Evolutionary conservation across 2,888 invertebrate genomes (phyloP).

Genomic region (Schizotus pectinicornis): DNA sequence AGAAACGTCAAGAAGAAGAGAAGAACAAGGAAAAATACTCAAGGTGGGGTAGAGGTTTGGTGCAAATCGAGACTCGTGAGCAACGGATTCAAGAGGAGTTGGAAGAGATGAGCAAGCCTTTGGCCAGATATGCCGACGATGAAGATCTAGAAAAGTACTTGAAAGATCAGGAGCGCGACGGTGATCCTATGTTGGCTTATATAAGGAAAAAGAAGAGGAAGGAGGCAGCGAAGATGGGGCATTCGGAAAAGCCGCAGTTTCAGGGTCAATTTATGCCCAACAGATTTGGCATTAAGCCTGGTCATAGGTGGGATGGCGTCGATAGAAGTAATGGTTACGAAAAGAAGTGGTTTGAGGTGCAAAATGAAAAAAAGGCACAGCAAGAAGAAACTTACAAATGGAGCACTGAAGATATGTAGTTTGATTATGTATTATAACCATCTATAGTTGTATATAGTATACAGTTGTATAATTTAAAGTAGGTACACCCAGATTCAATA

Average conservation of each 20-base stretch:
- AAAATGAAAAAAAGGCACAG: constrained; percentile 75
- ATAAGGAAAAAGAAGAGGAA: constrained; percentile 75
- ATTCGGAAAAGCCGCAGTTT: constrained; percentile 72
- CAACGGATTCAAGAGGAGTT: constrained; percentile 74
- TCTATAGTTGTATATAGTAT: no score
- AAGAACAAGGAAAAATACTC: constrained; percentile 77
- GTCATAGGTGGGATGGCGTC: constrained; percentile 98
- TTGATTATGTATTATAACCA: no score
- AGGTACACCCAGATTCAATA: no score
- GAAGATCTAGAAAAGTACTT: constrained; percentile 82
- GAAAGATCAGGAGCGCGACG: constrained; percentile 76
- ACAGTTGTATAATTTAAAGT: no score
- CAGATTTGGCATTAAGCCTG: constrained; percentile 89
- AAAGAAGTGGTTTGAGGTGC: constrained; percentile 81
- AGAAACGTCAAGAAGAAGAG: constrained; percentile 71
- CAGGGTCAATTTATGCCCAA: constrained; percentile 89
- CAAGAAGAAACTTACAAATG: constrained; percentile 92
- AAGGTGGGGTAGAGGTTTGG: constrained; percentile 85
- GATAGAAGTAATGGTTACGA: constrained; percentile 97
- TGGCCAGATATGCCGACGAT: constrained; percentile 90
- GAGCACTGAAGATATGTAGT: constrained; percentile 91
- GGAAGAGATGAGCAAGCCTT: constrained; percentile 87
- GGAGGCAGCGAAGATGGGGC: constrained; percentile 65
- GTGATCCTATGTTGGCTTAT: constrained; percentile 94
- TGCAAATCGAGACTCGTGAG: constrained; percentile 79